phyloP scores from a whole-genome alignment of 2,888 invertebrate genomes.

The Lordiphosa andalusiaca region DNA sequence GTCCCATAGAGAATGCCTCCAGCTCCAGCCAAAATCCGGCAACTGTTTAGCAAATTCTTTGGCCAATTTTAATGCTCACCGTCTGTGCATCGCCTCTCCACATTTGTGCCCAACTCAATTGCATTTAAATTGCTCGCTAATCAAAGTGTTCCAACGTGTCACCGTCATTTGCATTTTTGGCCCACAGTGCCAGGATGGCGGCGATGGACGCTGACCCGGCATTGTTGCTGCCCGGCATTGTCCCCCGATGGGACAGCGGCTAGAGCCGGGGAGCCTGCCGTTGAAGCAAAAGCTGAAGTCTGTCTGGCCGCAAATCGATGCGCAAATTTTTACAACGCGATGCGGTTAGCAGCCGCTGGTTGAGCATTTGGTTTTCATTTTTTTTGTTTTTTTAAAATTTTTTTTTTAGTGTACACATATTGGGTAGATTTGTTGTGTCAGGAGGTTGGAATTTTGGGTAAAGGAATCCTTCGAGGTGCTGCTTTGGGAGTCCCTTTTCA shows the following conservation, averaged over 20 bases:
- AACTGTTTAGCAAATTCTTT: constrained; percentile 27
- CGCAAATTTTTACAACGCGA: constrained; percentile 66
- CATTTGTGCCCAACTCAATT: constrained; percentile 45
- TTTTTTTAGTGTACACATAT: not conserved
- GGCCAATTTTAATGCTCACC: constrained; percentile 33
- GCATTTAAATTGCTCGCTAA: constrained; percentile 71
- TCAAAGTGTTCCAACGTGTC: constrained; percentile 43
- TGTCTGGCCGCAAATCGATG: constrained; percentile 72
- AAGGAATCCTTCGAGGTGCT: too few relatives aligned
- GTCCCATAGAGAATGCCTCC: constrained; percentile 4
- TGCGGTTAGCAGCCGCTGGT: constrained; percentile 58
- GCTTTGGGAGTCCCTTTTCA: too few relatives aligned
- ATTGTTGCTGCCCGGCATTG: constrained; percentile 22
- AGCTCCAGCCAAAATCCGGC: not conserved
- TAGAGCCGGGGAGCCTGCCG: constrained; percentile 6
- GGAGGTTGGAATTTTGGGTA: too few relatives aligned
- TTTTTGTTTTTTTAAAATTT: not conserved
- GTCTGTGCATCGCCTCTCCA: constrained; percentile 22
- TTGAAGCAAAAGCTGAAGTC: constrained; percentile 24
- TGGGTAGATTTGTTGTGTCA: too few relatives aligned
- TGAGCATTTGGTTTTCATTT: constrained; percentile 17
- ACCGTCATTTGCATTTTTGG: constrained; percentile 58
- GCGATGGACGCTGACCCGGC: constrained; percentile 1
- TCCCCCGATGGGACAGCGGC: constrained; percentile 20
- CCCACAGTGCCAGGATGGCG: constrained; percentile 49